Conservation (phyloP, 1,140 invertebrate genomes). For the Asbolus verrucosus region DNA sequence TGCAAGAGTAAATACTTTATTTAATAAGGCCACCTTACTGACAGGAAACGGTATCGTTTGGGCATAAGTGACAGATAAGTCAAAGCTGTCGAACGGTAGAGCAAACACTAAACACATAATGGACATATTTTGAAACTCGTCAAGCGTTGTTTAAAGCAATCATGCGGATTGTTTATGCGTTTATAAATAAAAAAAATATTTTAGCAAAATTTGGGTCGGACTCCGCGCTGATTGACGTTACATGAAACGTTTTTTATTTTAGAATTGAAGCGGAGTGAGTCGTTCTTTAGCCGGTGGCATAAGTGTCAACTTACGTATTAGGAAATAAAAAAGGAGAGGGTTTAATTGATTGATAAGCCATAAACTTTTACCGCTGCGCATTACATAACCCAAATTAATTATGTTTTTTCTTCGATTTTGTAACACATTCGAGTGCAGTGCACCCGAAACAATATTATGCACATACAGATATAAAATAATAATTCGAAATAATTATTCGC, state of each 20-base stretch:
- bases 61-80: conserved; percentile 13
- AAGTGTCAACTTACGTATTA: background rate
- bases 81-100: conserved; percentile 16
- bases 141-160: conserved; percentile 2
- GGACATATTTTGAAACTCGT: background rate
- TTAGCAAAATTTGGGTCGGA: background rate
- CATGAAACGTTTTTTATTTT: background rate
- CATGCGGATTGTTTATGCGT: background rate
- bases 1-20: too few species aligned
- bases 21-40: too few species aligned
- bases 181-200: background rate
- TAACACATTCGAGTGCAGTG: conserved; percentile 19
- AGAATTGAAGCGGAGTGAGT: background rate
- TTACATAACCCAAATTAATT: conserved; percentile 33
- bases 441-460: conserved; percentile 20
- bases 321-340: conserved; percentile 34
- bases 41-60: conserved; percentile 2
- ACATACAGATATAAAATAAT: conserved; percentile 11
- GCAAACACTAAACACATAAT: conserved; percentile 11
- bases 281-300: background rate
- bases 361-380: conserved; percentile 15
- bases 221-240: background rate
- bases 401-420: conserved; percentile 27
- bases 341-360: conserved; percentile 32
- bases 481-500: conserved; percentile 4